These are phyloP conservation scores for Tetramorium simillimum DNA, from an alignment of 1,140 invertebrate genomes.

Conservation along the genomic window DNA sequence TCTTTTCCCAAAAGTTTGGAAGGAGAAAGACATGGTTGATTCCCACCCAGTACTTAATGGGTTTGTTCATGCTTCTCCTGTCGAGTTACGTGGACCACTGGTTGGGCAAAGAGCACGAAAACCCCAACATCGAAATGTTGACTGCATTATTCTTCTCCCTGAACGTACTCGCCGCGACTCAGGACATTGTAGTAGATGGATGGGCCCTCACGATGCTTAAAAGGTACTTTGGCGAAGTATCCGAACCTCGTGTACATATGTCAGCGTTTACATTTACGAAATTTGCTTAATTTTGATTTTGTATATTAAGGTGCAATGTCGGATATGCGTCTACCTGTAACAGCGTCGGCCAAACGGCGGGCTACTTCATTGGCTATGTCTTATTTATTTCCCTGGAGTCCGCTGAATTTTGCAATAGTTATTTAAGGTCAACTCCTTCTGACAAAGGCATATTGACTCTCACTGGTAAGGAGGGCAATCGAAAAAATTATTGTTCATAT, in stretches of 20 bases:
- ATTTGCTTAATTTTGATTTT: constrained; percentile 29
- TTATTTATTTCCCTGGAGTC: constrained; percentile 99
- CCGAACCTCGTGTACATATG: neutral
- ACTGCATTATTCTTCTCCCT: constrained; percentile 96
- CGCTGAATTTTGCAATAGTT: constrained; percentile 97
- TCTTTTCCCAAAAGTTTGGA: constrained; percentile 94
- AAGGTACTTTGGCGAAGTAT: constrained; percentile 84
- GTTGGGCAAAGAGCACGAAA: constrained; percentile 88
- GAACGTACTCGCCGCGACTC: constrained; percentile 98
- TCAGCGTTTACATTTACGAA: neutral
- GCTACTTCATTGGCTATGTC: constrained; percentile 99
- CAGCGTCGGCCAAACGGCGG: constrained; percentile 98
- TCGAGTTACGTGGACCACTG: constrained; percentile 91
- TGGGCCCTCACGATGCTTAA: constrained; percentile 99
- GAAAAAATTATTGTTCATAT: neutral
- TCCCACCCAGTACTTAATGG: constrained; percentile 95
- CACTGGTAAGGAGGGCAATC: constrained; percentile 86
- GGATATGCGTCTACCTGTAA: constrained; percentile 99
- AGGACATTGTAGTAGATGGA: constrained; percentile 99
- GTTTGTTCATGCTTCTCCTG: constrained; percentile 94
- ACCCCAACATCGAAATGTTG: constrained; percentile 93
- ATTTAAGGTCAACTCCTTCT: constrained; percentile 91
- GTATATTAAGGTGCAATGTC: constrained; percentile 91
- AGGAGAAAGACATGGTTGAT: constrained; percentile 99
- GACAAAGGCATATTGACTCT: constrained; percentile 93